A percentile compares a stretch with the other conserved stretches of the same genome.
These are phyloP conservation scores for Trematomus loennbergii DNA, from an alignment of 2,113 vertebrate species.

Conservation along the genomic window DNA sequence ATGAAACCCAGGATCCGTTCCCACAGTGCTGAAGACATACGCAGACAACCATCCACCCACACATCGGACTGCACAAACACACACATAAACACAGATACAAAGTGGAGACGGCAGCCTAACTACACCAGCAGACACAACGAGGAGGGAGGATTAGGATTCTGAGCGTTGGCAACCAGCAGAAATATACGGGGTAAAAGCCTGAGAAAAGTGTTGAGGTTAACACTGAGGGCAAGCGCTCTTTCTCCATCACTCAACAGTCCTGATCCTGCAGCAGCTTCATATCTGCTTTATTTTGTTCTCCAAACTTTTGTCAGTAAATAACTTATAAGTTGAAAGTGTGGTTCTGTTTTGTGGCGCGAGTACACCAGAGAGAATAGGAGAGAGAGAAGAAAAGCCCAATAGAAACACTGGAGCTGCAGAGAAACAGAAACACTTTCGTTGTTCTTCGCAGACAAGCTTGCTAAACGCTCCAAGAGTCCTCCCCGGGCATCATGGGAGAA, in stretches of 20 bases:
- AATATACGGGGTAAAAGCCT: constrained; percentile 1
- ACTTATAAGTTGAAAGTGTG: not conserved
- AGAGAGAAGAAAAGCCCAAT: not conserved
- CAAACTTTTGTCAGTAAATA: not conserved
- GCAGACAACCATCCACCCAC: constrained; percentile 40
- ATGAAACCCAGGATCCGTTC: constrained; percentile 59
- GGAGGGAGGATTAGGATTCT: constrained; percentile 6
- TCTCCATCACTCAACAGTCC: not conserved
- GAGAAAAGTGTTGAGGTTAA: not conserved
- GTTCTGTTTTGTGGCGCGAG: not conserved
- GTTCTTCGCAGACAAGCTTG: not conserved
- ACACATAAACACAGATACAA: constrained; percentile 21
- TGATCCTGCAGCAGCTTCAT: not conserved
- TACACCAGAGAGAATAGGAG: not conserved
- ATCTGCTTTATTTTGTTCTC: not conserved
- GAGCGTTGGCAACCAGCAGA: not conserved
- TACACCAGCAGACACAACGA: constrained; percentile 44
- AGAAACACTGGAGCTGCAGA: not conserved
- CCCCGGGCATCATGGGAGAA: not conserved
- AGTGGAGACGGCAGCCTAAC: constrained; percentile 30
- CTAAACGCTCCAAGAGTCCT: constrained; percentile 34
- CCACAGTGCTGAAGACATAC: constrained; percentile 46
- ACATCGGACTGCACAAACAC: constrained; percentile 6
- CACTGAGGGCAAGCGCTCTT: not conserved
- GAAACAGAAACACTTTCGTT: not conserved